Conservation (phyloP, 2,797 vertebrate genomes). For the Lutjanus campechanus region DNA sequence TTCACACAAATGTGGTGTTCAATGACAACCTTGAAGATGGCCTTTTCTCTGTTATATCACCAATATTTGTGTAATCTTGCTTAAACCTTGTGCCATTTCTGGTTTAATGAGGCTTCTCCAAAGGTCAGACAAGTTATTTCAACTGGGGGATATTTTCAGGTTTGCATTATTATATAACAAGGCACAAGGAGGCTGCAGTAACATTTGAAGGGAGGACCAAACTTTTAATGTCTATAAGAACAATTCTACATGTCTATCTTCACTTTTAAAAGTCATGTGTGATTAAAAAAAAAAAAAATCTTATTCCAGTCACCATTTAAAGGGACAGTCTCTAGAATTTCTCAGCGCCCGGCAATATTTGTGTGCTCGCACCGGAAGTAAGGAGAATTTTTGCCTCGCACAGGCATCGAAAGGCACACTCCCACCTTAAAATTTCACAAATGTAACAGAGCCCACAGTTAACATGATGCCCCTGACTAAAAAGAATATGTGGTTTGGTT, state of each 20-base stretch:
- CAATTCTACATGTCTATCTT: background rate
- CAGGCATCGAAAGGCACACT: too few relatives aligned
- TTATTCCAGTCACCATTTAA: background rate
- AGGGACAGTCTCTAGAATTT: too few relatives aligned
- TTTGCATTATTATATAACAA: constrained; percentile 28
- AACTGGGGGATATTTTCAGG: constrained; percentile 44
- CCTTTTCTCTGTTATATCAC: constrained; percentile 59
- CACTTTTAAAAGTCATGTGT: background rate
- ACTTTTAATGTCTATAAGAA: constrained; percentile 4
- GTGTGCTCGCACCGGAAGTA: too few relatives aligned
- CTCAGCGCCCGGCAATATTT: too few relatives aligned
- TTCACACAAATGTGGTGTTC: constrained; percentile 40
- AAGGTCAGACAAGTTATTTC: constrained; percentile 70
- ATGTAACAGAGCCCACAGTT: too few relatives aligned
- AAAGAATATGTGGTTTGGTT: too few relatives aligned
- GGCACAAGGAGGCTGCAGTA: background rate
- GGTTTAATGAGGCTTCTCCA: constrained; percentile 66
- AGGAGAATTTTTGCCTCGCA: too few relatives aligned
- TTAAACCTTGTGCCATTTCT: constrained; percentile 65
- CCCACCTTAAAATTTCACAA: too few relatives aligned
- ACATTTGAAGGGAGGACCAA: constrained; percentile 24
- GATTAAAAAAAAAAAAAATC: background rate
- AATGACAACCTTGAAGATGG: constrained; percentile 49
- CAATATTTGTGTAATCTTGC: constrained; percentile 67
- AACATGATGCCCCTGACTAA: too few relatives aligned